Evolutionary conservation across 2,888 invertebrate genomes (phyloP), one percentile per base, ranked within the genome.

Genomic region (Notodonta ziczac): DNA sequence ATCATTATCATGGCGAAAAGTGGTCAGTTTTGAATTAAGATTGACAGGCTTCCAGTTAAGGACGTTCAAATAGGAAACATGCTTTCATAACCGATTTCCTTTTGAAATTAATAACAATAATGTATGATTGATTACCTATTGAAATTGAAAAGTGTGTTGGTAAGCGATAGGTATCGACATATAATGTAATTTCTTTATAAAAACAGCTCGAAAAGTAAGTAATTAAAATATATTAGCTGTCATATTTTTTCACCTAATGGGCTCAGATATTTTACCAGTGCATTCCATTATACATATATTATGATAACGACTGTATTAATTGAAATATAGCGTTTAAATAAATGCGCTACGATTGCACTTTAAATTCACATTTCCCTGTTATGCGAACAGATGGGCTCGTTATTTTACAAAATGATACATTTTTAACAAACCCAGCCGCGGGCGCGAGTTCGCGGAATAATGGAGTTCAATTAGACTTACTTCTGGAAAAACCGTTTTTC

Each of bases 271-370:
- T 55, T 35, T 52, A 35, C 58, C 59, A 67, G 63, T 70, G 60
- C 57, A 56, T 58, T 51, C 32, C 39, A 61, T 70, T 63, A 59
- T 52, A 56, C 62, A 63, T 62, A 67, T 69, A 40, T 50, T 50
- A 58, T 63, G 69, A 67, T 67, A 67, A 70, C 63, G 62, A 66
- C 61, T 67, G 57, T 63, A 74, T 71, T 80, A 77, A 81, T 82
- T 79, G 76, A 80, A 77, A 76, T 81, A 77, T 78, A 76, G 76
- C 76, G 75, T 78, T 81, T 77, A 75, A 77, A 80, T 77, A 80
- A 73, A 73, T 67, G 73, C 69, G 66, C 72, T 73, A 69, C 75
- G 76, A 74, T 75, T 80, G 80, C 69, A 75, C 77, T 77, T 80
- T 77, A 77, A 81, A 77, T 70, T 65, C 72, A 73, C 76, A 67